phyloP scores from a whole-genome alignment of 2,797 vertebrate species.

The Xiphorhynchus erythropygius region DNA sequence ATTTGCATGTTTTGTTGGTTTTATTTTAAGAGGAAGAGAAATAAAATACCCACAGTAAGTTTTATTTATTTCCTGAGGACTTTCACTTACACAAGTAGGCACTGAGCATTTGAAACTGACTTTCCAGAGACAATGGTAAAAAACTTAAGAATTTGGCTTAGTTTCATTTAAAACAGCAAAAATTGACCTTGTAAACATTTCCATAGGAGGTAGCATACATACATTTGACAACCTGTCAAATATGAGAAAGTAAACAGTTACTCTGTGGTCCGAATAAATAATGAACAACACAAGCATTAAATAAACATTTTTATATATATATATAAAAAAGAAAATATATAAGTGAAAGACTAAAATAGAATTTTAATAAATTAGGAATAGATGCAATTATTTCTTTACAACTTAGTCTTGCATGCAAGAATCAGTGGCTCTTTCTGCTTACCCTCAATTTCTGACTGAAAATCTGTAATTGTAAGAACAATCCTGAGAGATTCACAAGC shows the following conservation, averaged over 20 bases:
- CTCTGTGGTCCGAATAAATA: constrained; percentile 79
- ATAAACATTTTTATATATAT: constrained; percentile 52
- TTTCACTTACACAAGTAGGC: constrained; percentile 30
- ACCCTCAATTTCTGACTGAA: constrained; percentile 28
- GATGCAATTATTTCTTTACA: constrained; percentile 61
- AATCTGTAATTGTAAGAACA: neutral
- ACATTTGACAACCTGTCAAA: constrained; percentile 77
- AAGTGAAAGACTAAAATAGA: constrained; percentile 37
- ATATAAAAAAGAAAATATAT: neutral
- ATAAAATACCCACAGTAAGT: neutral
- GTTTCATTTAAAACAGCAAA: constrained; percentile 63
- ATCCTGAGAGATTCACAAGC: constrained; percentile 19
- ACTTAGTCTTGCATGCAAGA: constrained; percentile 18
- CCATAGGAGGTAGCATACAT: constrained; percentile 81
- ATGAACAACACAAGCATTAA: constrained; percentile 69
- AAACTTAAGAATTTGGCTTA: constrained; percentile 59
- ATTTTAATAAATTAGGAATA: constrained; percentile 75
- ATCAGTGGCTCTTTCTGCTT: constrained; percentile 39
- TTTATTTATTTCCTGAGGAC: constrained; percentile 57
- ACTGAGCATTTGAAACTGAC: constrained; percentile 55
- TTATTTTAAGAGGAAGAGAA: constrained; percentile 4
- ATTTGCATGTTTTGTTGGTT: neutral
- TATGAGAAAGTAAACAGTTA: constrained; percentile 76
- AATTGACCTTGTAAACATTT: constrained; percentile 82
- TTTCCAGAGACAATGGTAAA: constrained; percentile 57